phyloP scores from a whole-genome alignment of 2,888 invertebrate species.

The Anaspis maculata region DNA sequence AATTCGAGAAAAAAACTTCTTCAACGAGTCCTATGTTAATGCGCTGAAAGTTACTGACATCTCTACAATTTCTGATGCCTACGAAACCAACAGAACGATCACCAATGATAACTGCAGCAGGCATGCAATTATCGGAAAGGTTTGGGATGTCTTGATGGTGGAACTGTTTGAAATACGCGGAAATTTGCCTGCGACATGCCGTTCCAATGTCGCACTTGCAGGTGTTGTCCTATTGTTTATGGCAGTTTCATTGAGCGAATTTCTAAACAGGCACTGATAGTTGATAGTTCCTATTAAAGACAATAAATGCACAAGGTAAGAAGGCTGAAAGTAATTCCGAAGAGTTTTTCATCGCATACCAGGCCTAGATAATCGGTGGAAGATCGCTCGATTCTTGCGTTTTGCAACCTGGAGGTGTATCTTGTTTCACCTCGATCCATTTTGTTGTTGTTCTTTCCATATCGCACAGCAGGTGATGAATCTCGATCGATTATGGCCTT shows the following conservation, averaged over 20 bases:
- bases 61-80: too few relatives aligned
- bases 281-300: constrained; percentile 34
- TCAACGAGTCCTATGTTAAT: too few relatives aligned
- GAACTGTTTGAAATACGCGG: neutral
- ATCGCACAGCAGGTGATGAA: too few relatives aligned
- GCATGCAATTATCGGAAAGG: constrained; percentile 17
- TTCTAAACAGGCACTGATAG: constrained; percentile 31
- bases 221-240: constrained; percentile 34
- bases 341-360: constrained; percentile 29
- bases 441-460: constrained; percentile 11
- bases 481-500: too few relatives aligned
- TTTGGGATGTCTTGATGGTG: neutral
- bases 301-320: constrained; percentile 34
- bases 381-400: constrained; percentile 22
- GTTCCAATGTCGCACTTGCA: constrained; percentile 32
- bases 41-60: too few relatives aligned
- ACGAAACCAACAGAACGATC: too few relatives aligned
- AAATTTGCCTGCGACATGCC: constrained; percentile 1
- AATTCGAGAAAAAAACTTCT: too few relatives aligned
- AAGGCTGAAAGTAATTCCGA: constrained; percentile 26
- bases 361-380: constrained; percentile 28
- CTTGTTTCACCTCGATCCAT: constrained; percentile 29
- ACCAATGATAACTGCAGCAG: too few relatives aligned
- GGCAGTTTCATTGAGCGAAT: constrained; percentile 31
- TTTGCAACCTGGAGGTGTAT: constrained; percentile 25